These are phyloP conservation scores for Lucilia sericata DNA, from an alignment of 1,140 invertebrate genomes.

Conservation along the genomic window DNA sequence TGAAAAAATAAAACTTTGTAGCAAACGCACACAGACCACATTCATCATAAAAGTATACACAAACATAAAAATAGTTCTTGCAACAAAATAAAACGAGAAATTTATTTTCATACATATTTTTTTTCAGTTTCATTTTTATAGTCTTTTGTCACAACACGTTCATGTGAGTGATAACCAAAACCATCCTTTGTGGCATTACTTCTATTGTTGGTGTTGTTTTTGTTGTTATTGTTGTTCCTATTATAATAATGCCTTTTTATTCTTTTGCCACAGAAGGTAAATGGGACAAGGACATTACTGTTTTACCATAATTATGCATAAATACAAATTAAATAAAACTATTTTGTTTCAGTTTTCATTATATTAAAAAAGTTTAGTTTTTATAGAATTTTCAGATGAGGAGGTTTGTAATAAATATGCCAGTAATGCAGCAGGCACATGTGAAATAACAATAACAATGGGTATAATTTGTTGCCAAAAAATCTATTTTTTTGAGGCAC, in stretches of 20 bases:
- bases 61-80: neutral
- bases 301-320: constrained; percentile 6
- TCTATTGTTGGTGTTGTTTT: neutral
- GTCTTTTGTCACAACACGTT: neutral
- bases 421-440: no score
- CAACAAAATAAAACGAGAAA: neutral
- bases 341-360: no score
- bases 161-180: constrained; percentile 24
- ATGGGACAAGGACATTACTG: constrained; percentile 22
- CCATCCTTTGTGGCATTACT: constrained; percentile 18
- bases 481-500: no score
- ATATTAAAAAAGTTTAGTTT: no score
- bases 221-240: neutral
- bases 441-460: no score
- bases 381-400: no score
- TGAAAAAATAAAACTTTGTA: neutral
- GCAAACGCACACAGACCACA: neutral
- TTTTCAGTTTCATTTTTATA: neutral
- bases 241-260: neutral
- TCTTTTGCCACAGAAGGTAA: neutral
- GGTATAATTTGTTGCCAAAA: no score
- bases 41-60: neutral
- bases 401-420: no score
- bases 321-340: neutral
- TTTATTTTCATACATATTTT: neutral